phyloP scores from a whole-genome alignment of 2,113 vertebrate species.

The Nothobranchius kuhntae region DNA sequence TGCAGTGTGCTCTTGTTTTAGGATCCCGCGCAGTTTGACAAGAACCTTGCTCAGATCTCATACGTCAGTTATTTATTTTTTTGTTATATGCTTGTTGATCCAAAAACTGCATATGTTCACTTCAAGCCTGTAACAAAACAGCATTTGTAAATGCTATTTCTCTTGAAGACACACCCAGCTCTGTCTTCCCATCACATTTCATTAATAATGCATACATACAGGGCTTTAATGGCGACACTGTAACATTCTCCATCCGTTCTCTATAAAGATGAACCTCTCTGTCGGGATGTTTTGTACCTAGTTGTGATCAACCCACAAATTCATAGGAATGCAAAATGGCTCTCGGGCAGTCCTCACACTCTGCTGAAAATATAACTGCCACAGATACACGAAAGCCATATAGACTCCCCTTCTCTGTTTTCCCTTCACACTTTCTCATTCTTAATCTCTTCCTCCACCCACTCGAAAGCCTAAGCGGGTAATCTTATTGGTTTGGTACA shows the following conservation, averaged over 20 bases:
- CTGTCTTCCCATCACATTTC: conserved; percentile 59
- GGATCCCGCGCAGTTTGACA: conserved; percentile 23
- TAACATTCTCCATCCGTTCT: conserved; percentile 41
- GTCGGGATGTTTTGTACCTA: conserved; percentile 43
- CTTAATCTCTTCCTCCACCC: conserved; percentile 69
- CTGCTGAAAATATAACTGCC: conserved; percentile 56
- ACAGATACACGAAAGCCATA: conserved; percentile 60
- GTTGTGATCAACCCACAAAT: conserved; percentile 47
- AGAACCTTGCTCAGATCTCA: conserved; percentile 8
- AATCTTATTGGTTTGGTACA: conserved; percentile 74
- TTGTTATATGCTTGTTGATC: neutral
- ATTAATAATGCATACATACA: conserved; percentile 74
- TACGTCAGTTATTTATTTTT: neutral
- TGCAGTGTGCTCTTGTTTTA: conserved; percentile 26
- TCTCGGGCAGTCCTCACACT: conserved; percentile 39
- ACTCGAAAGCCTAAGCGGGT: conserved; percentile 72
- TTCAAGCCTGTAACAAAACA: conserved; percentile 28
- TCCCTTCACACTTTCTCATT: conserved; percentile 49
- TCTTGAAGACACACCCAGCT: conserved; percentile 62
- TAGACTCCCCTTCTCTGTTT: conserved; percentile 39
- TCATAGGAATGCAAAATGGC: conserved; percentile 41
- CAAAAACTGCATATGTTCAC: neutral
- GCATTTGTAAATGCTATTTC: conserved; percentile 49
- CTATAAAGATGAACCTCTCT: conserved; percentile 36
- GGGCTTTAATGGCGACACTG: conserved; percentile 65